Conservation (phyloP, 2,797 vertebrate genomes). For the Mormyrops attenuatus region DNA sequence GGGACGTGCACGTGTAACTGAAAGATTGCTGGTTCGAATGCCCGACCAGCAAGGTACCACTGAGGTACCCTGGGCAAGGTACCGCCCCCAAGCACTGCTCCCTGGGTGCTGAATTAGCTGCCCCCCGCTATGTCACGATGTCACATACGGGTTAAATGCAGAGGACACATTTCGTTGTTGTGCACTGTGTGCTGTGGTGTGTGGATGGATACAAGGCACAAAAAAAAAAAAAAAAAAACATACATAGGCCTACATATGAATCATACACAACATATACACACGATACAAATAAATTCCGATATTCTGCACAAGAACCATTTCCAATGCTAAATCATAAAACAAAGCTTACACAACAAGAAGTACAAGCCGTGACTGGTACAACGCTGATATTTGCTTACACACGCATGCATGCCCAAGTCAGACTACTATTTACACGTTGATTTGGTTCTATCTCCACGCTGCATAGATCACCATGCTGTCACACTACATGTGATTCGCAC, state of each 20-base stretch:
- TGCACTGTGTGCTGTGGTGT: no score
- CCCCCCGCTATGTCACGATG: no score
- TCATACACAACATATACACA: neutral
- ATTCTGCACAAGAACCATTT: neutral
- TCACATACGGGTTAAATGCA: no score
- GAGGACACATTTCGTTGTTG: no score
- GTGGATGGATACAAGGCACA: neutral
- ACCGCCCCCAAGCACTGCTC: no score
- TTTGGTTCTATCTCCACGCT: neutral
- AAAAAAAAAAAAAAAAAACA: neutral
- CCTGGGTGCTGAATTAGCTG: no score
- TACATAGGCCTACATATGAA: neutral
- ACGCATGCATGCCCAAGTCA: neutral
- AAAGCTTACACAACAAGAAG: neutral
- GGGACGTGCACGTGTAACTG: no score
- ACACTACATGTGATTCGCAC: neutral
- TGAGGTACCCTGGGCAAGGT: no score
- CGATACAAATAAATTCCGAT: neutral
- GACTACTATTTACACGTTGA: neutral
- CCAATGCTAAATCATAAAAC: neutral
- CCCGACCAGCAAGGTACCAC: no score
- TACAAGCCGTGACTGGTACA: neutral
- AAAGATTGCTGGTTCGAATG: no score
- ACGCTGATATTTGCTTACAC: neutral
- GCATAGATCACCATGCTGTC: neutral